These are phyloP conservation scores for Epistrophe eligans DNA, from an alignment of 2,888 invertebrate species.

Conservation along the genomic window DNA sequence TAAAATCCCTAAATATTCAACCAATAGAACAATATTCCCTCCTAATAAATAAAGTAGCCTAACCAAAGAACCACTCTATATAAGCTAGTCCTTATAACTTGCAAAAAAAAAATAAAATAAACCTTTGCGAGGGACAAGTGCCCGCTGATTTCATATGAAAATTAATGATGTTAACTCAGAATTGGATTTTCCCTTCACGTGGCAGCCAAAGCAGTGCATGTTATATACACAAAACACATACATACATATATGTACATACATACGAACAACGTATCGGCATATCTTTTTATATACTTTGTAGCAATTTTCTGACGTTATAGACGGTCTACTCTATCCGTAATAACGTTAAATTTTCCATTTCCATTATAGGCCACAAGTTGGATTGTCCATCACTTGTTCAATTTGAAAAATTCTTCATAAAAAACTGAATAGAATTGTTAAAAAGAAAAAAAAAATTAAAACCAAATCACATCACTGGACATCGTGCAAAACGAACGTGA, in stretches of 20 bases:
- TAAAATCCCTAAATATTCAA: background rate
- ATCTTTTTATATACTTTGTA: slow-evolving; percentile 1
- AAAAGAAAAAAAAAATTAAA: background rate
- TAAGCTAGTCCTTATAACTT: background rate
- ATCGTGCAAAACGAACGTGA: slow-evolving; percentile 50
- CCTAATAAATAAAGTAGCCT: background rate
- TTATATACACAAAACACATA: background rate
- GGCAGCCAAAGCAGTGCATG: background rate
- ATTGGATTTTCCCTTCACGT: slow-evolving; percentile 51
- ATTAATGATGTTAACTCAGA: slow-evolving; percentile 46
- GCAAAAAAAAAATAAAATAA: background rate
- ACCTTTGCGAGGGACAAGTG: slow-evolving; percentile 22
- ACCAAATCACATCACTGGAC: slow-evolving; percentile 1
- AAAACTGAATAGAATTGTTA: slow-evolving; percentile 24
- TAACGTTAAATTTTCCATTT: slow-evolving; percentile 62
- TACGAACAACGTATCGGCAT: background rate
- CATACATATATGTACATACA: background rate
- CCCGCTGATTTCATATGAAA: slow-evolving; percentile 51
- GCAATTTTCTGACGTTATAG: slow-evolving; percentile 32
- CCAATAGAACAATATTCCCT: background rate
- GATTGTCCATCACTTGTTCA: slow-evolving; percentile 69
- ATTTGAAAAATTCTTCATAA: slow-evolving; percentile 51
- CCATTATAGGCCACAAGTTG: slow-evolving; percentile 47
- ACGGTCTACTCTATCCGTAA: slow-evolving; percentile 29
- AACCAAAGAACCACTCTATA: background rate